phyloP scores from a whole-genome alignment of 2,888 invertebrate species.

The Agonopterix heracliana region DNA sequence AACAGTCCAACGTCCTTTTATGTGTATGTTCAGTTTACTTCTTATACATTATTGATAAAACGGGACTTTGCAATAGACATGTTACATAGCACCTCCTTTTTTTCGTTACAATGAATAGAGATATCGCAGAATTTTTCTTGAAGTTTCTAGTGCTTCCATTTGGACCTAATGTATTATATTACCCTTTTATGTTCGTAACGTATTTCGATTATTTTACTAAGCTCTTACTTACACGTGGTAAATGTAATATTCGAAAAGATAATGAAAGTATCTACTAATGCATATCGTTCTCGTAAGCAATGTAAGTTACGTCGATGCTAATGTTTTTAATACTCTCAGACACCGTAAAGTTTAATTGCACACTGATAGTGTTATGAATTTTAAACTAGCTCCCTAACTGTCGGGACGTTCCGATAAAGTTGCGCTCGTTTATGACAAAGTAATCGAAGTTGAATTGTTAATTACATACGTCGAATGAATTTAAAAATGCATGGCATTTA shows the following conservation, averaged over 20 bases:
- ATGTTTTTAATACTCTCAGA: conserved; percentile 45
- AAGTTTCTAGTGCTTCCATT: too few species aligned
- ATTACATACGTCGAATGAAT: conserved; percentile 67
- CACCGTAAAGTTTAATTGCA: conserved; percentile 50
- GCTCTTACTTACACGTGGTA: background rate
- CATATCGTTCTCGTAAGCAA: conserved; percentile 40
- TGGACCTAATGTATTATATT: background rate
- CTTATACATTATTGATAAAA: conserved; percentile 24
- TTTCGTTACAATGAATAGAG: background rate
- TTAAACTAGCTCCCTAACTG: conserved; percentile 39
- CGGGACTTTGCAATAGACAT: conserved; percentile 6
- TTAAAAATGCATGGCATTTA: conserved; percentile 76
- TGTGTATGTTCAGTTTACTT: conserved; percentile 13
- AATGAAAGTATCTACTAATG: conserved; percentile 23
- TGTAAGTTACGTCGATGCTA: conserved; percentile 34
- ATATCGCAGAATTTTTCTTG: too few species aligned
- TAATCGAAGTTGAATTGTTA: conserved; percentile 68
- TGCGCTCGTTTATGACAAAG: conserved; percentile 61
- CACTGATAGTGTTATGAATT: conserved; percentile 44
- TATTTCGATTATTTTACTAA: background rate
- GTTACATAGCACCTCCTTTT: conserved; percentile 4
- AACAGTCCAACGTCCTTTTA: conserved; percentile 14
- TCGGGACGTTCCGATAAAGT: too few species aligned
- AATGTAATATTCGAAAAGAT: conserved; percentile 12
- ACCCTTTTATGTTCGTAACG: background rate